Evolutionary conservation across 2,113 vertebrate genomes (phyloP), one percentile per base, ranked within the genome.

Genomic region (Cavia porcellus): DNA sequence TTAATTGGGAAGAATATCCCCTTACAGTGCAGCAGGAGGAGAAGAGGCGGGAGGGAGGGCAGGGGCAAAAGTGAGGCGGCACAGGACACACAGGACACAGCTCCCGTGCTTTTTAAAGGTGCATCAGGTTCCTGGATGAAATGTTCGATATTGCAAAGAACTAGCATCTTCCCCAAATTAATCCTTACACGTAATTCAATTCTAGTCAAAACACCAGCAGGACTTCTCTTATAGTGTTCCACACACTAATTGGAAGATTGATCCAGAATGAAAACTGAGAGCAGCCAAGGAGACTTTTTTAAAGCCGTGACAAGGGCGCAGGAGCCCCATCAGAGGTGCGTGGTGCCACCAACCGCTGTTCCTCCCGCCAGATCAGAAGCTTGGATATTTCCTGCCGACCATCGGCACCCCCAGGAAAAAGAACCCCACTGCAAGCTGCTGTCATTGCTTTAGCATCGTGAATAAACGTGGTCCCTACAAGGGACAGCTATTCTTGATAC

Each of bases 191-290:
- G 42, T 87, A 95, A 96, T 92, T 96, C 77, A 89, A 61, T 89
- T 90, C 88, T 86, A 96, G 89, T 94, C 93, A 96, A 97, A 97
- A 96, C 59, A 96, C 55, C 89, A 92, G 93, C 90, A 92, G 66
- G 59, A 91, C 95, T 96, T 94, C 55, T 38, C 86, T 92, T 95
- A 95, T 35, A 83, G 77, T 74, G 86, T 86, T 86, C 95, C 96
- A 96, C 91, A 91, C 32, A 77, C n/a, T 95, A 96, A 96, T 96
- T 97, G 45, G 61, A 83, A 94, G 89, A 57, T 74, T 91, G 92
- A 85, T 68, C 47, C 55, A 38, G 55, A 89, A 85, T 94, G 92
- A 84, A 64, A 89, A 95, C 70, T 89, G 92, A 93, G 74, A 94
- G 47, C 72, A 94, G 83, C 93, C 92, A 92, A 94, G 87, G 80